Evolutionary conservation across 64 coral and sea anemone genomes (phyloP).

Genomic region (Catalaphyllia jardinei): DNA sequence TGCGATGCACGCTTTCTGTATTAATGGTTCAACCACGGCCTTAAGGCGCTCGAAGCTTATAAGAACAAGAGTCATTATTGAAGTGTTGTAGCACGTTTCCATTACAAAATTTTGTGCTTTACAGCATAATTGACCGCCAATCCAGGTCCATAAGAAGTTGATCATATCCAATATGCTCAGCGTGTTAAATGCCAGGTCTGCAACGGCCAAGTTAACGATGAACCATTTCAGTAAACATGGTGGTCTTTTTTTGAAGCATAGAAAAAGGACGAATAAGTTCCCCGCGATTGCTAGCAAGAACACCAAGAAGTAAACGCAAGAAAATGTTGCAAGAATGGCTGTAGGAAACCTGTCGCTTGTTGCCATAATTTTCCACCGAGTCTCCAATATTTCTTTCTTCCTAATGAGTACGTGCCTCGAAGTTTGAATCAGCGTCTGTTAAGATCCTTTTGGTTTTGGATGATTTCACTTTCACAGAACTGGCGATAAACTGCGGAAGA

Average conservation of each 20-base stretch:
- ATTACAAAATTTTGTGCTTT: slow-evolving; percentile 44
- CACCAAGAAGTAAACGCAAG: neutral
- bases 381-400: too few relatives aligned
- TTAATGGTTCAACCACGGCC: slow-evolving; percentile 13
- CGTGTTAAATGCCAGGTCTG: slow-evolving; percentile 22
- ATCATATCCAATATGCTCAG: slow-evolving; percentile 48
- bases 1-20: neutral
- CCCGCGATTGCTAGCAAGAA: slow-evolving; percentile 8
- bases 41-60: slow-evolving; percentile 40
- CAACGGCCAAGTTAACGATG: slow-evolving; percentile 40
- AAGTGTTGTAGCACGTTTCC: slow-evolving; percentile 35
- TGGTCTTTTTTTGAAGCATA: slow-evolving; percentile 27
- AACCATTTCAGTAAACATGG: slow-evolving; percentile 3
- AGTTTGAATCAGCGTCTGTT: too few relatives aligned
- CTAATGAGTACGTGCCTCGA: too few relatives aligned
- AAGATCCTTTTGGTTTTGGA: too few relatives aligned
- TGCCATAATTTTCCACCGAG: neutral
- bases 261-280: slow-evolving; percentile 18
- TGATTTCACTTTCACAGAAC: too few relatives aligned
- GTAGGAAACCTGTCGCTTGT: neutral
- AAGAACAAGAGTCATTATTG: slow-evolving; percentile 47
- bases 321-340: neutral
- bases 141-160: slow-evolving; percentile 25
- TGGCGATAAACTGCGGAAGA: too few relatives aligned
- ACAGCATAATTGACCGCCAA: slow-evolving; percentile 16